These are phyloP conservation scores for Drosophila elegans DNA, from an alignment of 1,140 invertebrate species.

Conservation along the genomic window DNA sequence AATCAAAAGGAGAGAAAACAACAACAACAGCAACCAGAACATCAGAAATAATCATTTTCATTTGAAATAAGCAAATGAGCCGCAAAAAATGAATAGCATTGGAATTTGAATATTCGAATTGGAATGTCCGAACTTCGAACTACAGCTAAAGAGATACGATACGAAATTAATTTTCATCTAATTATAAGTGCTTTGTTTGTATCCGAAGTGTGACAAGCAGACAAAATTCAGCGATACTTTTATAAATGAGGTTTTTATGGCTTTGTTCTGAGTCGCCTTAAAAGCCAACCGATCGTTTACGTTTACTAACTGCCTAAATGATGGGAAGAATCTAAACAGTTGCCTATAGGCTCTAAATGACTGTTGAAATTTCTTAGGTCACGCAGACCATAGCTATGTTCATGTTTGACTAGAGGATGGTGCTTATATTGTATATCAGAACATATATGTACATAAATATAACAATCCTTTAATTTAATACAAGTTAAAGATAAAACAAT, in stretches of 20 bases:
- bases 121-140: conserved; percentile 34
- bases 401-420: no score
- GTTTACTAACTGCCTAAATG: conserved; percentile 1
- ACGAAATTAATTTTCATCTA: conserved; percentile 64
- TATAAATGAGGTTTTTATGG: conserved; percentile 35
- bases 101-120: conserved; percentile 45
- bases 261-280: conserved; percentile 3
- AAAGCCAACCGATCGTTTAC: background rate
- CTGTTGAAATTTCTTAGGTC: conserved; percentile 3
- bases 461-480: no score
- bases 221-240: conserved; percentile 9
- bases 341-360: background rate
- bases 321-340: background rate
- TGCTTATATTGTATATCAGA: no score
- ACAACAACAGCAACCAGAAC: background rate
- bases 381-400: background rate
- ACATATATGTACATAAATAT: no score
- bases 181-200: conserved; percentile 64
- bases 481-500: no score
- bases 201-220: conserved; percentile 41
- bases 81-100: conserved; percentile 46
- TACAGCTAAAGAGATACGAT: background rate
- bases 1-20: conserved; percentile 14
- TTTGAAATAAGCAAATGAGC: conserved; percentile 51
- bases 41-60: conserved; percentile 39